Conservation (phyloP, 2,797 vertebrate species). For the Phylloscopus collybita region DNA sequence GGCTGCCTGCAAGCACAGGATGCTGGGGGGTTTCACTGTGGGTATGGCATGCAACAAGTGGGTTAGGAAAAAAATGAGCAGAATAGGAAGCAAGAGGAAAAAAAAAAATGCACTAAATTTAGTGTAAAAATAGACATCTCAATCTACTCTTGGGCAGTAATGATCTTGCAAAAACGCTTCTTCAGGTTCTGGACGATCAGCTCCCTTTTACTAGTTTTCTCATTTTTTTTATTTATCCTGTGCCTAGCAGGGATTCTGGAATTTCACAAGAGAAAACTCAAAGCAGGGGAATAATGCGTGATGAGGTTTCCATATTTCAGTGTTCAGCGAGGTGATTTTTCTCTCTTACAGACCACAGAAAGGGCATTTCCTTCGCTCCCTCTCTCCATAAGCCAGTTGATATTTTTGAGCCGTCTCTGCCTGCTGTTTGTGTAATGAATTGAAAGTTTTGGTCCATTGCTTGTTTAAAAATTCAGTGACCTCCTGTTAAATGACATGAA, state of each 20-base stretch:
- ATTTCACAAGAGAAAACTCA: background rate
- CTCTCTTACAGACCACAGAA: background rate
- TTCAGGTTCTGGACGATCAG: background rate
- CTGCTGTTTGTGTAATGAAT: constrained; percentile 61
- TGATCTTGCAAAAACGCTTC: background rate
- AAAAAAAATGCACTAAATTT: background rate
- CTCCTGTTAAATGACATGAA: constrained; percentile 58
- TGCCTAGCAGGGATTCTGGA: background rate
- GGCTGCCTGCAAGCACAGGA: background rate
- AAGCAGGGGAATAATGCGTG: background rate
- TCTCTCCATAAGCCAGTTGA: background rate
- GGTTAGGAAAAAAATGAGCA: background rate
- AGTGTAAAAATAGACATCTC: background rate
- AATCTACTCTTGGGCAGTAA: background rate
- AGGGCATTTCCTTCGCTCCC: background rate
- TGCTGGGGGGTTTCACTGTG: background rate
- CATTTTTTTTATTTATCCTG: background rate
- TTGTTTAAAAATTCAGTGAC: constrained; percentile 64
- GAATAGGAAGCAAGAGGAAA: background rate
- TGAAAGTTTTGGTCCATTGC: constrained; percentile 55
- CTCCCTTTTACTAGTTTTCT: background rate
- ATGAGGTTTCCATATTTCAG: background rate
- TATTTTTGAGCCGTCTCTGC: background rate
- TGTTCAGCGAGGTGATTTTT: background rate
- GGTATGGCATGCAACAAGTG: background rate